Percentiles rank a stretch among this genome's conserved stretches.
phyloP scores from a whole-genome alignment of 2,888 invertebrate genomes.

The Boloria euphrosyne region DNA sequence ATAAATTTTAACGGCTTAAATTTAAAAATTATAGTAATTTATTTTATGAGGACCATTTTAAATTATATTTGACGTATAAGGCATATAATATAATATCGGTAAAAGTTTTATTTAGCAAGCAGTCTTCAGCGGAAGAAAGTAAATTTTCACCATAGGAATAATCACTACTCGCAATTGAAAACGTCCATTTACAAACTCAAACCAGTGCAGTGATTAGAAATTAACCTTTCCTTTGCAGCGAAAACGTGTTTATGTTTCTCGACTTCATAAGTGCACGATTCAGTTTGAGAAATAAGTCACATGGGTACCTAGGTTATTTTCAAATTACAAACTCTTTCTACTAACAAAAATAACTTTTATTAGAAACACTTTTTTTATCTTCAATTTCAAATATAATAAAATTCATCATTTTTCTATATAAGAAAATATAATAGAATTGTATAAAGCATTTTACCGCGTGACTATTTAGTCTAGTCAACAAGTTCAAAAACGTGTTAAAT shows the following conservation, averaged over 20 bases:
- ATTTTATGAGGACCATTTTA: too few relatives aligned
- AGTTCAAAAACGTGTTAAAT: too few relatives aligned
- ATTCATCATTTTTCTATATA: too few relatives aligned
- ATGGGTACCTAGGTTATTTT: not conserved
- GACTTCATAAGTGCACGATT: slow-evolving; percentile 25
- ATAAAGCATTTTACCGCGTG: too few relatives aligned
- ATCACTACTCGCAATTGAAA: slow-evolving; percentile 62
- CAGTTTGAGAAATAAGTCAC: slow-evolving; percentile 10
- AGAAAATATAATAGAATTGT: too few relatives aligned
- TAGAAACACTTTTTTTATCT: too few relatives aligned
- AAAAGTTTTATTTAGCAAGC: not conserved
- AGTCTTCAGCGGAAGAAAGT: slow-evolving; percentile 52
- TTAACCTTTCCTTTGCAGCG: slow-evolving; percentile 53
- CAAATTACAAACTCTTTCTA: too few relatives aligned
- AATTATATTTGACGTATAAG: not conserved
- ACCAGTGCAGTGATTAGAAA: slow-evolving; percentile 48
- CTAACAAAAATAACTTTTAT: too few relatives aligned
- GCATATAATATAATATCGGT: not conserved
- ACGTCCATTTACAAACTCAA: slow-evolving; percentile 53
- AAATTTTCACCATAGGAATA: slow-evolving; percentile 62
- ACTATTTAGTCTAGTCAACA: too few relatives aligned
- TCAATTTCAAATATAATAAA: too few relatives aligned
- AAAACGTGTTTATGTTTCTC: slow-evolving; percentile 39
- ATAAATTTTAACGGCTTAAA: too few relatives aligned
- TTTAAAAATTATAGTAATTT: too few relatives aligned